Evolutionary conservation across 1,140 invertebrate species (phyloP), one percentile per base, ranked within the genome.

Genomic region (Drosophila truncata): DNA sequence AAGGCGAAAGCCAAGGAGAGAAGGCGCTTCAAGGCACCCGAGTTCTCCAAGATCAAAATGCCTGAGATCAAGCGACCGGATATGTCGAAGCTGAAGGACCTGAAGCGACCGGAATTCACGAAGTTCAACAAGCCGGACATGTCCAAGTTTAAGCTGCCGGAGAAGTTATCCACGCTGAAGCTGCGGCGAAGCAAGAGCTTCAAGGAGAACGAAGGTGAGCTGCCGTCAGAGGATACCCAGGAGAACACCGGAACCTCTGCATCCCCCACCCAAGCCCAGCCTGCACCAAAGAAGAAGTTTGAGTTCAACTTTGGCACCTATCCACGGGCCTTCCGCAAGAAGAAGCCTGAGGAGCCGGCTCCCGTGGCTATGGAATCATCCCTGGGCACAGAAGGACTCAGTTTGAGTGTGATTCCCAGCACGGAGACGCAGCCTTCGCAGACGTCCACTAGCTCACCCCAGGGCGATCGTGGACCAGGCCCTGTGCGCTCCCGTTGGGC

Each of bases 241-340:
- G 50, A 72, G 18, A 42, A 44, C 35, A 72, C 66, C 4, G 66
- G 65, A 10, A 41, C 65, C 31, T 37, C 65, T 39, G 50, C 76
- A 31, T 49, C 62, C 0, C 83, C 91, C 4, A 91, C 88, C 7
- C 42, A 55, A 62, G 85, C 87, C 2, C 71, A 67, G 64, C 92
- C 93, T 11, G 86, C 86, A 37, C 88, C 59, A 72, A 94, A 93
- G 87, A 94, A 94, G 93, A 94, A 92, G 87, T 96, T 94, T 44
- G 94, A 95, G 29, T 96, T 96, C 91, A 95, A 96, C 86, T 96
- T 96, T 65, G 95, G 95, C 73, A 97, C 96, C 0, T 96, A 96
- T 91, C 96, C 96, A 1, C 94, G 96, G 59, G 93, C 97, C 35
- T 96, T 97, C 80, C 94, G 95, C 42, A 95, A 94, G 70, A 96